Conservation (phyloP, 2,797 vertebrate species). For the Brachyrhaphis roseni region DNA sequence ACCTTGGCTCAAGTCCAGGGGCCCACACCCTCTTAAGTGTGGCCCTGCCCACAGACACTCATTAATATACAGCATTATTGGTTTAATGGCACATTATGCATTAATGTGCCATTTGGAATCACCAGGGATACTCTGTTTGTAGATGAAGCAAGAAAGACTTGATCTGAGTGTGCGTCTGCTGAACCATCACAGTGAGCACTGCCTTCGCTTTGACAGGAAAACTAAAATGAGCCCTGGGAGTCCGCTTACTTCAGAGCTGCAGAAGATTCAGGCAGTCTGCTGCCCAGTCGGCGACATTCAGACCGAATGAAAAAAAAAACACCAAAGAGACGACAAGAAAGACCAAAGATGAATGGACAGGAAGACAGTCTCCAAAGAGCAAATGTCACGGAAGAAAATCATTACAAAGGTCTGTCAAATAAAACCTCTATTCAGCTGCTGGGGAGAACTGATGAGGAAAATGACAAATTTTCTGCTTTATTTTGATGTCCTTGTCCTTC, state of each 20-base stretch:
- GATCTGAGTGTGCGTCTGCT: not conserved
- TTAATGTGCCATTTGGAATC: too few relatives aligned
- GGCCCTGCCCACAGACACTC: not conserved
- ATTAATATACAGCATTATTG: slow-evolving; percentile 21
- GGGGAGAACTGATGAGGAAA: not conserved
- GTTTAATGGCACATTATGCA: slow-evolving; percentile 28
- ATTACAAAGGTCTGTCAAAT: not conserved
- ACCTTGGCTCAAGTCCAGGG: too few relatives aligned
- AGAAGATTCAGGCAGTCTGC: not conserved
- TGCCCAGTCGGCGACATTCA: not conserved
- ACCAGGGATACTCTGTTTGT: slow-evolving; percentile 5
- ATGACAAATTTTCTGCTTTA: not conserved
- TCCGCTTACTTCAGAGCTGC: not conserved
- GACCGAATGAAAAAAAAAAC: not conserved
- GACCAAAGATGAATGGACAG: not conserved
- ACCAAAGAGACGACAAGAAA: slow-evolving; percentile 1
- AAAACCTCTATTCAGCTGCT: not conserved
- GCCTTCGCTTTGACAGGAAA: not conserved
- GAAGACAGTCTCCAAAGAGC: not conserved
- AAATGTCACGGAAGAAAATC: not conserved
- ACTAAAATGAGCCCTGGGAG: slow-evolving; percentile 10
- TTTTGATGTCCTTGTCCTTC: not conserved
- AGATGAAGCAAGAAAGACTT: slow-evolving; percentile 12
- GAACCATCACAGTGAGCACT: not conserved
- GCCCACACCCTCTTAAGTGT: too few relatives aligned